phyloP scores from a whole-genome alignment of 1,140 invertebrate genomes.

The Triops cancriformis region DNA sequence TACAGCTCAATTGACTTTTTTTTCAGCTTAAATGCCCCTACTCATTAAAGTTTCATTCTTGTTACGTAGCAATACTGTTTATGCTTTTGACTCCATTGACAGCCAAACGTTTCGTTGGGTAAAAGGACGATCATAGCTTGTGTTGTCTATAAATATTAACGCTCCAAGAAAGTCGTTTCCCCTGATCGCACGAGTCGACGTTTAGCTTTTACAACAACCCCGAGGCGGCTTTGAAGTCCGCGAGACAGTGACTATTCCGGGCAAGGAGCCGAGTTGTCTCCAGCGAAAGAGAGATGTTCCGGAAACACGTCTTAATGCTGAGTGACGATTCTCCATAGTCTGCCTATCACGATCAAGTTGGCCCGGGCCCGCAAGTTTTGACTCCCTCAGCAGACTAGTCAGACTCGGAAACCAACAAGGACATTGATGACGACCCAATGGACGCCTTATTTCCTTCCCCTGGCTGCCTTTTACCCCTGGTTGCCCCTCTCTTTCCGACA shows the following conservation, averaged over 20 bases:
- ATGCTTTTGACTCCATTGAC: no score
- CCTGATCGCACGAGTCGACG: no score
- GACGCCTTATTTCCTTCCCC: neutral
- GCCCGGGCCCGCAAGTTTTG: neutral
- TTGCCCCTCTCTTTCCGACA: neutral
- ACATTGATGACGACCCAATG: neutral
- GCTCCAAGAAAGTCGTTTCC: no score
- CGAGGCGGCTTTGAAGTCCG: neutral
- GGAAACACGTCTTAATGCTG: neutral
- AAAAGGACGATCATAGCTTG: no score
- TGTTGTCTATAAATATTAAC: no score
- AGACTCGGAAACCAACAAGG: slow-evolving; percentile 13
- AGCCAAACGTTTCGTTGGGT: no score
- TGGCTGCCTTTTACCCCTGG: no score
- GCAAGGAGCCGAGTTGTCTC: neutral
- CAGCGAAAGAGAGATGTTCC: neutral
- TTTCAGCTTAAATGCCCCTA: no score
- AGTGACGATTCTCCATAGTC: neutral
- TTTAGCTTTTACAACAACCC: neutral
- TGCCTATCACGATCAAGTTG: neutral
- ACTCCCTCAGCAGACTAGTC: neutral
- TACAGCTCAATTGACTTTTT: no score
- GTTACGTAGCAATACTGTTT: no score
- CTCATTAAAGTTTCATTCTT: no score
- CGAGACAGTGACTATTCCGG: neutral